phyloP scores from a whole-genome alignment of 2,113 vertebrate genomes.

The Alouatta palliata region DNA sequence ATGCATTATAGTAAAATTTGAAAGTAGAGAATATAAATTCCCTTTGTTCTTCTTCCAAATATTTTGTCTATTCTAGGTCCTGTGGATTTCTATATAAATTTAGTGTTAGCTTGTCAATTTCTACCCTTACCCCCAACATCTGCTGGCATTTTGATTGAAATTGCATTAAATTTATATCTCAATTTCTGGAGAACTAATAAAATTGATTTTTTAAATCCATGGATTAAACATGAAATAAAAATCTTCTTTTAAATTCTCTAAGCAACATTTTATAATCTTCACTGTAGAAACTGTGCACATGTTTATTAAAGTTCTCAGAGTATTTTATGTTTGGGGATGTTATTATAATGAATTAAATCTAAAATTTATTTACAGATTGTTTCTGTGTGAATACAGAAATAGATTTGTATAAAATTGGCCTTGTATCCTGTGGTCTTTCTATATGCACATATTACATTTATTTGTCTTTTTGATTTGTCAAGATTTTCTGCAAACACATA shows the following conservation, averaged over 20 bases:
- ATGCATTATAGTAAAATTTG: not conserved
- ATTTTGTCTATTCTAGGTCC: not conserved
- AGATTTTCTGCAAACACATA: not conserved
- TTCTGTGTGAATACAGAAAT: not conserved
- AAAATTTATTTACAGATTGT: not conserved
- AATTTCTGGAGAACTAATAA: not conserved
- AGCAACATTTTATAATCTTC: not conserved
- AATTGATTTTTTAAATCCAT: not conserved
- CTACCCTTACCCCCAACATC: fast-evolving
- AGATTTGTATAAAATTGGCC: not conserved
- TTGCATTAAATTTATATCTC: not conserved
- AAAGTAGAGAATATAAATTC: not conserved
- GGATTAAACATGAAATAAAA: not conserved
- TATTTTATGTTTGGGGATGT: not conserved
- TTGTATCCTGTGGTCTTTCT: not conserved
- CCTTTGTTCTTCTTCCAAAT: not conserved
- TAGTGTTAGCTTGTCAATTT: not conserved
- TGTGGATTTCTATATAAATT: not conserved
- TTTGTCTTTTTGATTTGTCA: not conserved
- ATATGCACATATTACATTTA: not conserved
- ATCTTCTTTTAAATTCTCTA: slow-evolving; percentile 1
- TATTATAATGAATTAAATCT: not conserved
- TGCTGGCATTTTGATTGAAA: not conserved
- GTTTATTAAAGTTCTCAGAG: not conserved
- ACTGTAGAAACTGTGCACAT: not conserved